Conservation (phyloP, 2,888 invertebrate species). For the Drosophila pegasa region DNA sequence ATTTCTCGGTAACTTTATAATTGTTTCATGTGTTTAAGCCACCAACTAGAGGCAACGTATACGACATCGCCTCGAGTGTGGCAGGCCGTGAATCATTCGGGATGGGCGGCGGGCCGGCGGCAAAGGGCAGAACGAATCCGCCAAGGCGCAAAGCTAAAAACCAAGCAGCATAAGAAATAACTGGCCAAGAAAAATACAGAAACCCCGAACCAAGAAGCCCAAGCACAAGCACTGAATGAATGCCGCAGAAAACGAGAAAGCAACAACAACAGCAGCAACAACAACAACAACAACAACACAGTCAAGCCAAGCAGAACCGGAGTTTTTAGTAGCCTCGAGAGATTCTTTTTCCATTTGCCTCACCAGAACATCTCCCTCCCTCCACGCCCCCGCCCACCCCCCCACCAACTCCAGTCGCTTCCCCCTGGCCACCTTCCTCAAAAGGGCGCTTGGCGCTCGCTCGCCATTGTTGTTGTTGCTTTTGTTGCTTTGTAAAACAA, state of each 20-base stretch:
- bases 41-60: constrained; percentile 57
- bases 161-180: constrained; percentile 76
- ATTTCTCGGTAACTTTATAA: constrained; percentile 79
- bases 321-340: constrained; percentile 79
- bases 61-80: constrained; percentile 25
- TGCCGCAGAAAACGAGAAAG: constrained; percentile 34
- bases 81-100: constrained; percentile 23
- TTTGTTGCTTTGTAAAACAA: constrained; percentile 71
- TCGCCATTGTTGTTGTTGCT: constrained; percentile 35
- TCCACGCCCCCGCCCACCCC: not conserved
- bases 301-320: constrained; percentile 32
- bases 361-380: constrained; percentile 12
- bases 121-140: constrained; percentile 19
- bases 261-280: too few relatives aligned
- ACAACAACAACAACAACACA: too few relatives aligned
- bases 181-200: constrained; percentile 62
- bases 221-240: constrained; percentile 33
- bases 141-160: constrained; percentile 71
- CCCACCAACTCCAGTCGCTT: constrained; percentile 13
- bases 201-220: constrained; percentile 12
- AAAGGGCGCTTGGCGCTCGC: constrained; percentile 37
- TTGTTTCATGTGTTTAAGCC: constrained; percentile 80
- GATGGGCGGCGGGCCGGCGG: not conserved
- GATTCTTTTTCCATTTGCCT: constrained; percentile 62
- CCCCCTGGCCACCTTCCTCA: constrained; percentile 5